Percentiles rank a stretch among this genome's conserved stretches.
phyloP scores from a whole-genome alignment of 2,888 invertebrate species.

The Lochmaea capreae region DNA sequence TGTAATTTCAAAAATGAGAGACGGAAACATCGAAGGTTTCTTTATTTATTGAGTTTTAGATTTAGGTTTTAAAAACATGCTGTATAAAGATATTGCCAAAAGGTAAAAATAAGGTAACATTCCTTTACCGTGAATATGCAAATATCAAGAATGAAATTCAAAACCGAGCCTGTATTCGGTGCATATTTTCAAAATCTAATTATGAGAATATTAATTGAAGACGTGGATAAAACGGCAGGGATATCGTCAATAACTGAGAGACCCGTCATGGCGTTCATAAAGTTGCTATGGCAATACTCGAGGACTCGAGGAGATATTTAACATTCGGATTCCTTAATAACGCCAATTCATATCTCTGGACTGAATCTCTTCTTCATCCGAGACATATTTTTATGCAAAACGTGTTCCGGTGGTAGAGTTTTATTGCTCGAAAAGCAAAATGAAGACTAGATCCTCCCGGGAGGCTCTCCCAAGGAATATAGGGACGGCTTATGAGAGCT shows the following conservation, averaged over 20 bases:
- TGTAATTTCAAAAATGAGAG: no score
- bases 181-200: conserved; percentile 35
- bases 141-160: conserved; percentile 20
- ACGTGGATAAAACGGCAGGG: conserved; percentile 26
- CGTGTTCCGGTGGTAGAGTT: conserved; percentile 63
- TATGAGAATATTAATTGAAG: conserved; percentile 34
- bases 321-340: conserved; percentile 62
- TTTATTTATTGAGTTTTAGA: no score
- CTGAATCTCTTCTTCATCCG: conserved; percentile 58
- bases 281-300: conserved; percentile 43
- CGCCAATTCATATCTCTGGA: conserved; percentile 62
- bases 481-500: conserved; percentile 54
- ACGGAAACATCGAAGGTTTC: no score
- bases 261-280: conserved; percentile 39
- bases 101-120: background rate
- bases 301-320: conserved; percentile 55
- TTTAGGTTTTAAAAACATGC: no score
- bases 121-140: conserved; percentile 22
- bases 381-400: conserved; percentile 65
- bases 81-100: background rate
- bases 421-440: conserved; percentile 63
- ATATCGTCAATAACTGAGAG: conserved; percentile 33
- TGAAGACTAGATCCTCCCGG: conserved; percentile 61
- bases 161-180: conserved; percentile 27
- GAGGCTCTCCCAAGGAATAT: conserved; percentile 55